A percentile compares a stretch with the other conserved stretches of the same genome.
Evolutionary conservation across 2,113 vertebrate genomes (phyloP).

Genomic region (Otolemur garnettii): DNA sequence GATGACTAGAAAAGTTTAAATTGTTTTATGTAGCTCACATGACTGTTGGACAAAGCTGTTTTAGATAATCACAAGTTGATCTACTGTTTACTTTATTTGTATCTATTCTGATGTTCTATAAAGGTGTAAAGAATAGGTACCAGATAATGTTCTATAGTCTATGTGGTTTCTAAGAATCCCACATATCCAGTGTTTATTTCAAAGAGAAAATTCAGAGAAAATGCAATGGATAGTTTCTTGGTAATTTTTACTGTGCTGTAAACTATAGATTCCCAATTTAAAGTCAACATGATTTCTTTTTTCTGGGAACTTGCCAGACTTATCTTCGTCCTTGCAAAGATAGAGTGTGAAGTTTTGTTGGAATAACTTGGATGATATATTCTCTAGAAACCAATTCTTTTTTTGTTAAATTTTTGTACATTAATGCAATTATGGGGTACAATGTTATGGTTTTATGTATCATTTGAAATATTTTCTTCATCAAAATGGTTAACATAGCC

Average conservation of each 20-base stretch:
- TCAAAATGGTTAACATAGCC: no score
- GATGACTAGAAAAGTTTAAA: neutral
- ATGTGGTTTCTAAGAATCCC: neutral
- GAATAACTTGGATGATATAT: neutral
- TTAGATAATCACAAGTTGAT: constrained; percentile 42
- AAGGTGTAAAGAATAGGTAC: neutral
- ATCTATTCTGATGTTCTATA: neutral
- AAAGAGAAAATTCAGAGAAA: constrained; percentile 47
- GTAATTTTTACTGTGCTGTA: constrained; percentile 34
- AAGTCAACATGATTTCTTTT: neutral
- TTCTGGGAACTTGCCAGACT: constrained; percentile 20
- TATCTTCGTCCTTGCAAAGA: neutral
- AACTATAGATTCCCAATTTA: neutral
- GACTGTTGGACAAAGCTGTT: neutral
- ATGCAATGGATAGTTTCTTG: neutral
- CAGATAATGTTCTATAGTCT: constrained; percentile 6
- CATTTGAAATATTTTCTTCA: no score
- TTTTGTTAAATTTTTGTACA: no score
- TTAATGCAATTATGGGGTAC: no score
- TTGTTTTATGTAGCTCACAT: neutral
- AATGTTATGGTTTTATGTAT: no score
- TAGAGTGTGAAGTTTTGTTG: constrained; percentile 9
- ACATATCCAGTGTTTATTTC: constrained; percentile 20
- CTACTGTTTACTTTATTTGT: constrained; percentile 46
- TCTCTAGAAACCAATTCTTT: neutral